Evolutionary conservation across 1,140 invertebrate species (phyloP), one percentile per base, ranked within the genome.

Genomic region (Pseudomyrmex concolor): DNA sequence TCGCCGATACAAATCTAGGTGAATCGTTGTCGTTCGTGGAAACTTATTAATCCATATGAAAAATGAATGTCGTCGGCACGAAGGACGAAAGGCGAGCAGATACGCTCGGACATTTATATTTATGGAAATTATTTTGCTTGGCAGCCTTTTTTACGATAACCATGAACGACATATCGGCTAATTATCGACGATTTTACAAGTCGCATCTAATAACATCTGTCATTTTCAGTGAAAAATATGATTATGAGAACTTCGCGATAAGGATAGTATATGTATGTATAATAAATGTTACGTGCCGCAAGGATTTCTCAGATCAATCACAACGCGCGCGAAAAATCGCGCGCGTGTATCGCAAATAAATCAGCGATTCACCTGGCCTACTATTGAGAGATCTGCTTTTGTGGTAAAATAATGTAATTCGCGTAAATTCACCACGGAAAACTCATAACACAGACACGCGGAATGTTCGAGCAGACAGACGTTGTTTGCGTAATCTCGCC

Each of bases 21-120:
- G 34, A 34, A 15, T 84, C 78, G 60, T 86, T 43, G 66, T 77
- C 51, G 22, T 84, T 60, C 60, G 68, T 2, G 19, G 45, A 81
- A 84, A 81, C 80, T 80, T 25, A 59, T 80, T 71, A 71, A 70
- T 19, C 8, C 8, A 54, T 34, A 71, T 59, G 76, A 71, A 59
- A 70, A 78, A 78, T 78, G 13, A 15, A 48, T 34, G 17, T 7
- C 10, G 19, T 17, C 59, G 34, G 34, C 34, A 34, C 19, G 63
- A 78, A 68, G 66, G 51, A 68, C 64, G n/a, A n/a, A 17, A 68
- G 43, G 10, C n/a, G 2, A 17, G 17, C 25, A 19, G 55, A 43
- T 48, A 5, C n/a, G 10, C 17, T 64, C 7, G 22, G 51, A 67
- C 60, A 19, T 51, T 7, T 34, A 7, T 34, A 7, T 64, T 13